phyloP scores from a whole-genome alignment of 1,140 invertebrate genomes.

The Aphidius gifuensis region DNA sequence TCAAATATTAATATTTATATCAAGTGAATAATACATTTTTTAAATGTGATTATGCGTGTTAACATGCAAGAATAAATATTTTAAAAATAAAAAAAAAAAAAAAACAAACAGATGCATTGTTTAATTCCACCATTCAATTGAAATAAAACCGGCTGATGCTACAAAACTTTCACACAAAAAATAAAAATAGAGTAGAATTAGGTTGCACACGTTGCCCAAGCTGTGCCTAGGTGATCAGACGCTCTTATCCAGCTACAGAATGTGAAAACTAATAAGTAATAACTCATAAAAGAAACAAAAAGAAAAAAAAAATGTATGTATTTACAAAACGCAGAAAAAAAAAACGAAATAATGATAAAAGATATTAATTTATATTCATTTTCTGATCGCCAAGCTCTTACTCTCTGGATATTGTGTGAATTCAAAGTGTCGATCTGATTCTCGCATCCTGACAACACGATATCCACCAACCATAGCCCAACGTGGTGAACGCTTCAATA shows the following conservation, averaged over 20 bases:
- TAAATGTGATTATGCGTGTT: no score
- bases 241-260: slow-evolving; percentile 9
- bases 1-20: neutral
- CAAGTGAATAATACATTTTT: no score
- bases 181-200: slow-evolving; percentile 15
- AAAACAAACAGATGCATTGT: no score
- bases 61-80: no score
- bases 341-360: slow-evolving; percentile 25
- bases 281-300: neutral
- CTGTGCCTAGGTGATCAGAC: slow-evolving; percentile 16
- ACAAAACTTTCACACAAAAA: slow-evolving; percentile 14
- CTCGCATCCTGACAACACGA: slow-evolving; percentile 53
- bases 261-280: slow-evolving; percentile 8
- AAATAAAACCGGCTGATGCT: neutral
- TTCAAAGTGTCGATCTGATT: slow-evolving; percentile 52
- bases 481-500: slow-evolving; percentile 45
- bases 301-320: neutral
- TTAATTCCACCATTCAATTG: no score
- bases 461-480: slow-evolving; percentile 47
- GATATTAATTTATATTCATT: slow-evolving; percentile 28
- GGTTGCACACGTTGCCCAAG: slow-evolving; percentile 16
- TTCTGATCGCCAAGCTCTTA: slow-evolving; percentile 42
- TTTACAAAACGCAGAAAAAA: neutral
- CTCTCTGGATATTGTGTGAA: slow-evolving; percentile 54
- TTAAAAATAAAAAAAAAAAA: no score